Evolutionary conservation across 2,113 vertebrate genomes (phyloP), one percentile per base, ranked within the genome.

Genomic region (Tupaia chinensis): DNA sequence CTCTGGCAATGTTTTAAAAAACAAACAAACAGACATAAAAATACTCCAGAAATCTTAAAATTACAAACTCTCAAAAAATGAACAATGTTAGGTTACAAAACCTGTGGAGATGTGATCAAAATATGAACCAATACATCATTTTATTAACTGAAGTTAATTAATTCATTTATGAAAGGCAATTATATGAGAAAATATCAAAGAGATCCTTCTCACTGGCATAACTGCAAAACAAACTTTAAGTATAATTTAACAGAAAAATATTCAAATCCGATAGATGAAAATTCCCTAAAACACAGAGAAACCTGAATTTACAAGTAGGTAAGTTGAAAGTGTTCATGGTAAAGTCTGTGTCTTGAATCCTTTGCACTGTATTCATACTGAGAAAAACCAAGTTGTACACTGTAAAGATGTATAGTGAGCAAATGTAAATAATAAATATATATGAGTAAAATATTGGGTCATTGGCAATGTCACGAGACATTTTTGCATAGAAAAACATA

Each of bases 191-290:
- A 90, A 85, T 5, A 17, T 53, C 19, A 79, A 9, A 7, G 17
- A 87, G 9, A 69, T 34, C 27, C 19, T 81, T 3, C 82, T 78
- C 53, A 53, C 3, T 32, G 44, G 3, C 92, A 8, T 16, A 92
- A 14, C 6, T 15, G 0, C n/a, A 87, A 81, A 72, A 23, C 22
- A 73, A 69, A 27, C 68, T n/a, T 78, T 15, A 69, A 83, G 73
- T 73, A 76, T 91, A 94, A 54, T 54, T 9, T 0, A 81, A 78
- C 8, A 87, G 11, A 88, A 82, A 88, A 78, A 89, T 87, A 91
- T 56, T 32, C 20, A 86, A 83, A 72, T 89, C 23, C 87, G 68
- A 92, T 16, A 73, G 22, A 68, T 22, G 16, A 93, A 89, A 90
- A 86, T 29, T 25, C 16, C 60, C 32, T 58, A 10, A 94, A 60